Base-by-base conservation (phyloP, 2,888 invertebrate species). In the Encarsia formosa region DNA sequence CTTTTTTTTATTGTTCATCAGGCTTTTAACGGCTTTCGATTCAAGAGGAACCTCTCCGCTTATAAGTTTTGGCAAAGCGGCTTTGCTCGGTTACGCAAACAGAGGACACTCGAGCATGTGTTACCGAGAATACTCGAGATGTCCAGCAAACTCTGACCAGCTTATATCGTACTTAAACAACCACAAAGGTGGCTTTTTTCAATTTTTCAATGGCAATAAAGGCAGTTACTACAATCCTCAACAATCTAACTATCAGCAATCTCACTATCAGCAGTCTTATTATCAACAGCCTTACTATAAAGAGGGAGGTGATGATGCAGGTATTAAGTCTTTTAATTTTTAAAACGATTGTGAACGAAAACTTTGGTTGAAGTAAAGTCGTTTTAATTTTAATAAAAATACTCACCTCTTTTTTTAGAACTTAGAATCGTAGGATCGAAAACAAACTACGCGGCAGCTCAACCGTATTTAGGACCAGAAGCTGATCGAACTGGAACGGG, bases 91-190 rank as follows among this genome's bases (percentile, higher is more conserved):
- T 0, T 80, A 87, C 62, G 82, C 85, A 3, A 79, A 83, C n/a
- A 79, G 79, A 56, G 83, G 81, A 6, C 81, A 82, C 61, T 70
- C 83, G 1, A 72, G 76, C 0, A 73, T 77, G 16, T 87, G 87
- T 62, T 76, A 79, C 37, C 76, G 77, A 53, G 85, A 85, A 9
- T 91, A 88, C 66, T 82, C 86, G 0, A 78, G 78, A 45, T 91
- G 91, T 65, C 91, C 91, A 0, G 80, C 79, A 41, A 84, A 87
- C 67, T 80, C 87, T 24, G 84, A 85, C 59, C 80, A 83, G 60
- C 78, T 91, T 9, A 80, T 90, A 31, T 77, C 85, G 68, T 91
- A 91, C 69, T 76, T 91, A 44, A 91, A 91, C 75, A 91, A 89
- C 71, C 84, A 91, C 67, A 88, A 89, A 50, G 91, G 91, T 34